phyloP scores from a whole-genome alignment of 2,797 vertebrate species.

The Clarias fuscus region DNA sequence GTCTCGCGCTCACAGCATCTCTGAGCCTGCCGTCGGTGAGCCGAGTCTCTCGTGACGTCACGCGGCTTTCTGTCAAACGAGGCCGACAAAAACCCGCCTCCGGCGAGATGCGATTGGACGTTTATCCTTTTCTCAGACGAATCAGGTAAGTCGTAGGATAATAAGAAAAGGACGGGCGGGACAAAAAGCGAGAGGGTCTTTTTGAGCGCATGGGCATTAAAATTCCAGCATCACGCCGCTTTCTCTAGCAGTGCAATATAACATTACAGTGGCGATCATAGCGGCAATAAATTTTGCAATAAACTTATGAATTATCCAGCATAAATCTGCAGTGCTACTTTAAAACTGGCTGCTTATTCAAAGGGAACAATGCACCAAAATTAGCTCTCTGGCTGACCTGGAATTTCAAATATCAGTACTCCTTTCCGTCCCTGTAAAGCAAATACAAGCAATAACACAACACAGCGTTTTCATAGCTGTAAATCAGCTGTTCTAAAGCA shows the following conservation, averaged over 20 bases:
- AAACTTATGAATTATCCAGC: neutral
- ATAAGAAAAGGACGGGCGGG: constrained; percentile 52
- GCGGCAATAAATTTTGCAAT: neutral
- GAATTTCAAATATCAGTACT: neutral
- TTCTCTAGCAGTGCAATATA: neutral
- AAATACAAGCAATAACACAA: neutral
- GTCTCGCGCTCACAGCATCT: constrained; percentile 80
- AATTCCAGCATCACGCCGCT: constrained; percentile 38
- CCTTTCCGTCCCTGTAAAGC: neutral
- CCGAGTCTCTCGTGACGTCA: constrained; percentile 78
- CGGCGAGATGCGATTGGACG: constrained; percentile 63
- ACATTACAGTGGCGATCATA: neutral
- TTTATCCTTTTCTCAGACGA: constrained; percentile 41
- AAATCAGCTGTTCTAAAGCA: neutral
- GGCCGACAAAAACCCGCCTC: constrained; percentile 48
- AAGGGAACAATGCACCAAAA: neutral
- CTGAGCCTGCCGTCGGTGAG: constrained; percentile 72
- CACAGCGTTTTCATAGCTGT: neutral
- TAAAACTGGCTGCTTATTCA: neutral
- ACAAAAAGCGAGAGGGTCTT: neutral
- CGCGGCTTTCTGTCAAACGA: constrained; percentile 58
- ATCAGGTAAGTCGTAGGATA: constrained; percentile 65
- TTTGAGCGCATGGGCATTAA: constrained; percentile 14
- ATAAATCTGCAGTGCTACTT: constrained; percentile 14
- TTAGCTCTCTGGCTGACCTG: neutral